Evolutionary conservation across 2,797 vertebrate species (phyloP).

Genomic region (Acanthornis magna): DNA sequence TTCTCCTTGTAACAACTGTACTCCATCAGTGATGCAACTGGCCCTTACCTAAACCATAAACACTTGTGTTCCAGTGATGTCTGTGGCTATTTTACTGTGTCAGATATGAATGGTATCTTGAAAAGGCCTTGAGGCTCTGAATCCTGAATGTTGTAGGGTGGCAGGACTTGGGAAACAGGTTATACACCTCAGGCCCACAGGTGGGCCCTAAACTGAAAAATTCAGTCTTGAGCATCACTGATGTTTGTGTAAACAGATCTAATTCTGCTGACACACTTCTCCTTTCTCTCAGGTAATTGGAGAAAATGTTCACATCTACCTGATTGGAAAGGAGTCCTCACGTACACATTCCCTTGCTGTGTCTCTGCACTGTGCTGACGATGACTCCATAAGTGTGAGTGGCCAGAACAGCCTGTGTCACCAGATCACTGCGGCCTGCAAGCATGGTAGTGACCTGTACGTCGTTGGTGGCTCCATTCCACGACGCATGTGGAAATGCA

Average conservation of each 20-base stretch:
- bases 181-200: background rate
- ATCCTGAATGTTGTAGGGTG: background rate
- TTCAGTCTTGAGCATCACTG: background rate
- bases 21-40: background rate
- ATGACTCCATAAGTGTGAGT: constrained; percentile 91
- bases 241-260: background rate
- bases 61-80: background rate
- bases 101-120: background rate
- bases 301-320: constrained; percentile 96
- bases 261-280: background rate
- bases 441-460: constrained; percentile 93
- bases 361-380: constrained; percentile 93
- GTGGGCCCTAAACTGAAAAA: background rate
- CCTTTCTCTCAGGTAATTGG: constrained; percentile 87
- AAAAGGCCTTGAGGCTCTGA: background rate
- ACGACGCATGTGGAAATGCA: constrained; percentile 99
- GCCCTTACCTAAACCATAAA: background rate
- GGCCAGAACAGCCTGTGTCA: constrained; percentile 98
- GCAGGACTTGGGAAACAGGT: background rate
- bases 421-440: constrained; percentile 98
- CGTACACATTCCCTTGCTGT: constrained; percentile 94
- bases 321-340: constrained; percentile 95
- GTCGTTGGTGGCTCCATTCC: constrained; percentile 97
- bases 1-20: background rate
- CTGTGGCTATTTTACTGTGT: background rate